Conservation (phyloP, 2,797 vertebrate genomes). For the Macropodus opercularis region DNA sequence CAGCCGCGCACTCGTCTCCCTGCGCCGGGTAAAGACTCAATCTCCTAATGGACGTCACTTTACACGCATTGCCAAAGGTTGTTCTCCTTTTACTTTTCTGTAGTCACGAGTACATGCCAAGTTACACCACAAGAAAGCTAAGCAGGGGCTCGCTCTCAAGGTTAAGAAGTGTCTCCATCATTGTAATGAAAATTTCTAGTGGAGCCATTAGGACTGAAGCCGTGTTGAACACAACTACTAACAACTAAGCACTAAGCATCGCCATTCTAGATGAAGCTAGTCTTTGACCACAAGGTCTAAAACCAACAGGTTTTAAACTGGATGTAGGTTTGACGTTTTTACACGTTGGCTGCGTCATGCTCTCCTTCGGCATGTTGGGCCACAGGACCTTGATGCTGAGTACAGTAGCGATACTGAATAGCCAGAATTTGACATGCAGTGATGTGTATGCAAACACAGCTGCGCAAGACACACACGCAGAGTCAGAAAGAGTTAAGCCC, state of each 20-base stretch:
- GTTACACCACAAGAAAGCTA: constrained; percentile 65
- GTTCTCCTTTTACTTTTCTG: constrained; percentile 50
- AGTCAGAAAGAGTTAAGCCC: constrained; percentile 61
- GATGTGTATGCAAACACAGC: constrained; percentile 40
- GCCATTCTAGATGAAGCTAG: too few relatives aligned
- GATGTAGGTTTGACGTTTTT: too few relatives aligned
- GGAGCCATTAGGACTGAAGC: constrained; percentile 35
- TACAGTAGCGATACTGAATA: too few relatives aligned
- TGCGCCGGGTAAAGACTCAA: constrained; percentile 58
- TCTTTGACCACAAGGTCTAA: too few relatives aligned
- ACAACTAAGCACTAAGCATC: constrained; percentile 41
- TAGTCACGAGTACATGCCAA: constrained; percentile 58
- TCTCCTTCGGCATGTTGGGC: too few relatives aligned
- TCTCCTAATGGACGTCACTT: constrained; percentile 70
- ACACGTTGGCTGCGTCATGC: too few relatives aligned
- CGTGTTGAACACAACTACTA: constrained; percentile 25
- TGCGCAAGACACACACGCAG: constrained; percentile 21
- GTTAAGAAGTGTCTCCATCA: constrained; percentile 65
- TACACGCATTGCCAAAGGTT: constrained; percentile 62
- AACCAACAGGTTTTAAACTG: too few relatives aligned
- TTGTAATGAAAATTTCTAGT: constrained; percentile 50
- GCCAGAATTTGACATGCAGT: not conserved
- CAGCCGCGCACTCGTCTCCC: constrained; percentile 31
- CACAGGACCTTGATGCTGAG: too few relatives aligned
- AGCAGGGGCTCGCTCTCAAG: constrained; percentile 57